Base-by-base conservation (phyloP, 2,113 vertebrate species). In the Zeus faber region DNA sequence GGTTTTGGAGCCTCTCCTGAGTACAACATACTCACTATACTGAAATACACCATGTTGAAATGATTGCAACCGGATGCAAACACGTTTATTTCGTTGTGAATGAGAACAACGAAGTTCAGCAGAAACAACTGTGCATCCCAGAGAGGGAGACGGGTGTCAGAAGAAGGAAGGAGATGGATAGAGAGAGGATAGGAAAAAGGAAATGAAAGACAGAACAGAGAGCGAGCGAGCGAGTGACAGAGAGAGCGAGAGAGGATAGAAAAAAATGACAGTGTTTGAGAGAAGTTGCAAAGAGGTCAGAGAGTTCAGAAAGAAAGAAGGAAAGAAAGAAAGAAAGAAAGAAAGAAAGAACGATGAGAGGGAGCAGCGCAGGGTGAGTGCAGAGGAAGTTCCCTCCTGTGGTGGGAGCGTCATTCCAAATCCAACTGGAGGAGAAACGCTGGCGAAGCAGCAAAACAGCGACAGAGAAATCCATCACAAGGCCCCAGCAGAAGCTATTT, bases 331-430 rank as follows among this genome's bases (percentile, higher is more conserved):
- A 6, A 37, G 17, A 44, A 37, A 27, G 11, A 22, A 16, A 45
- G 6, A 45, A 17, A 16, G 27, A 45, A 10, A 20, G 9, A 31
- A 3, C 24, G 25, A 22, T n/a, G n/a, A n/a, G n/a, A n/a, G n/a
- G n/a, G n/a, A n/a, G n/a, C n/a, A n/a, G n/a, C n/a, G n/a, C n/a
- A n/a, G n/a, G n/a, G n/a, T n/a, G n/a, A n/a, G n/a, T n/a, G n/a
- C n/a, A 47, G 37, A 62, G 74, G 69, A 77, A 76, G 53, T 67
- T 27, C 22, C 33, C 13, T 58, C 59, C 66, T 61, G 40, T 18
- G 49, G 29, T 0, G 27, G 17, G 37, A 35, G 3, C n/a, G 27
- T 35, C 9, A 46, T 37, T 33, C 6, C 10, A 49, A 54, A 47
- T 55, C 53, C 9, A 23, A 1, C 40, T 43, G 52, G 2, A 35